Evolutionary conservation across 2,797 vertebrate species (phyloP).

Genomic region (Halcyon leucocephala): DNA sequence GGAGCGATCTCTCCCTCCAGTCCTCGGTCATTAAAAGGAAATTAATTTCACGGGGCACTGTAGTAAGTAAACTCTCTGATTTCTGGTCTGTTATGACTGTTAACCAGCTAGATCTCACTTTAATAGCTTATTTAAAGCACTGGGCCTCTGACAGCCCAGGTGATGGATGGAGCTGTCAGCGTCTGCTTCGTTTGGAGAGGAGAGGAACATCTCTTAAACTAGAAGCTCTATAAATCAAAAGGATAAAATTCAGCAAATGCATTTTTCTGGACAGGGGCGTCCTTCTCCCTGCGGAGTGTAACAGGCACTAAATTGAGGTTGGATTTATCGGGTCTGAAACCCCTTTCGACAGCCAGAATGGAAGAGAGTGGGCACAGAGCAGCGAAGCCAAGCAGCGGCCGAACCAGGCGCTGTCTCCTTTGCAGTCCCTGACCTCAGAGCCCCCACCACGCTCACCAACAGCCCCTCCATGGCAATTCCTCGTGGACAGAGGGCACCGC

Average conservation of each 20-base stretch:
- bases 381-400: rapidly evolving
- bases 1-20: neutral
- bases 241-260: slow-evolving; percentile 16
- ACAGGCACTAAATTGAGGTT: neutral
- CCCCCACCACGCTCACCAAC: rapidly evolving
- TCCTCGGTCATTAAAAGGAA: slow-evolving; percentile 6
- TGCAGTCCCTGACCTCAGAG: neutral
- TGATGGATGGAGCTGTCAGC: slow-evolving; percentile 68
- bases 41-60: slow-evolving; percentile 40
- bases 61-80: slow-evolving; percentile 7
- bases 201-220: slow-evolving; percentile 47
- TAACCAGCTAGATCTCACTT: slow-evolving; percentile 64
- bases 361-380: rapidly evolving
- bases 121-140: slow-evolving; percentile 64
- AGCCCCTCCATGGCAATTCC: neutral
- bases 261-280: slow-evolving; percentile 25
- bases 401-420: rapidly evolving
- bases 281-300: slow-evolving; percentile 1
- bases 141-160: neutral
- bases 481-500: rapidly evolving
- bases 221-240: slow-evolving; percentile 59
- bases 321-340: neutral
- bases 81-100: slow-evolving; percentile 43
- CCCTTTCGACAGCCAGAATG: neutral
- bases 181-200: slow-evolving; percentile 6